phyloP scores from a whole-genome alignment of 2,113 vertebrate species.

The Baryphthengus martii region DNA sequence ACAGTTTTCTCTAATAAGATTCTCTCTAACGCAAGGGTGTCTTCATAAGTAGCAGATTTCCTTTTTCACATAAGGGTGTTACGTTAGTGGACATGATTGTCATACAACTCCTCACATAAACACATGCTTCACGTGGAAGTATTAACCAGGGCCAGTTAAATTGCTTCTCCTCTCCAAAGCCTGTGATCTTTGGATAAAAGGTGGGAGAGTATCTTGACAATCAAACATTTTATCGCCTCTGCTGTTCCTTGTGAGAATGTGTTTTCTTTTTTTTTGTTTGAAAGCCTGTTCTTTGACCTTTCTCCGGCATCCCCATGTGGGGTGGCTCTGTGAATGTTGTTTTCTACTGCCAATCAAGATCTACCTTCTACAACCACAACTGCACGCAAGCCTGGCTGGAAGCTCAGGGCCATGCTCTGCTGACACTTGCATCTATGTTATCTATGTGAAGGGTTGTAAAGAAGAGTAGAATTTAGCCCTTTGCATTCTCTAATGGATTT shows the following conservation, averaged over 20 bases:
- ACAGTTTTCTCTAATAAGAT: not conserved
- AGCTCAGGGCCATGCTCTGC: accelerated
- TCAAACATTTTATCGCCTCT: not conserved
- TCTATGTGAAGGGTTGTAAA: not conserved
- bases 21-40: not conserved
- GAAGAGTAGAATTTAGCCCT: not conserved
- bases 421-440: not conserved
- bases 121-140: not conserved
- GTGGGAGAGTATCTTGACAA: not conserved
- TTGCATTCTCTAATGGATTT: not conserved
- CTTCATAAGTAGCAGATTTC: not conserved
- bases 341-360: constrained; percentile 18
- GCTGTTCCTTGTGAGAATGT: not conserved
- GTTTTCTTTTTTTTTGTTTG: not conserved
- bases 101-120: not conserved
- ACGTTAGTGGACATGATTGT: not conserved
- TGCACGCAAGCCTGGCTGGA: not conserved
- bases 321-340: not conserved
- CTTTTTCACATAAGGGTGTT: not conserved
- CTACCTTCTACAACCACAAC: not conserved
- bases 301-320: not conserved
- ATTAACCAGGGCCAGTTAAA: not conserved
- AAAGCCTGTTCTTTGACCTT: constrained; percentile 44
- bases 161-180: not conserved
- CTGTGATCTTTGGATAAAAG: not conserved